These are phyloP conservation scores for Amiota mariae DNA, from an alignment of 2,888 invertebrate genomes.

Conservation along the genomic window DNA sequence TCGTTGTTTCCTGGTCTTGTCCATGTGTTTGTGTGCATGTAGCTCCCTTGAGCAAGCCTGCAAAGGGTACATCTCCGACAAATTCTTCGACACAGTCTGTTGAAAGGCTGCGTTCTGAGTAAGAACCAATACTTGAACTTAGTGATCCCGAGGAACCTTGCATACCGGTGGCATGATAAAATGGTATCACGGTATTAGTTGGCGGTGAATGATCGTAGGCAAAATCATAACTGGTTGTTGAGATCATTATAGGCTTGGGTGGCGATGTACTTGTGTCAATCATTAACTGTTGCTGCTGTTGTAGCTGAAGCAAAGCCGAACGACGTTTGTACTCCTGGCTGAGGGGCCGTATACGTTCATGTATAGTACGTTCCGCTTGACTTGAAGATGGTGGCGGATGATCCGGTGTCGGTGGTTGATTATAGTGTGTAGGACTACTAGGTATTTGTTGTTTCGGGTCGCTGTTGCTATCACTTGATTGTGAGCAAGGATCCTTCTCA, in stretches of 20 bases:
- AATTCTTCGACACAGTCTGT: constrained; percentile 89
- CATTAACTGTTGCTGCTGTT: constrained; percentile 62
- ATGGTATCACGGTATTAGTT: constrained; percentile 63
- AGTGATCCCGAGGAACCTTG: constrained; percentile 79
- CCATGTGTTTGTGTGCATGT: constrained; percentile 68
- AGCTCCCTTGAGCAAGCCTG: constrained; percentile 89
- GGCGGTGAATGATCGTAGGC: constrained; percentile 51
- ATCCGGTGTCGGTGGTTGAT: constrained; percentile 94
- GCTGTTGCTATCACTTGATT: constrained; percentile 66
- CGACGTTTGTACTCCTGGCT: constrained; percentile 82
- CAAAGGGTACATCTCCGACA: constrained; percentile 87
- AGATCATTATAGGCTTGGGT: constrained; percentile 55
- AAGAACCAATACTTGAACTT: constrained; percentile 79
- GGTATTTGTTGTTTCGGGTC: constrained; percentile 76
- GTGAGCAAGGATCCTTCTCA: constrained; percentile 51
- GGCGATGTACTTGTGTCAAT: constrained; percentile 67
- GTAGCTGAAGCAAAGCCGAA: constrained; percentile 62
- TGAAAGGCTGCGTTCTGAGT: constrained; percentile 83
- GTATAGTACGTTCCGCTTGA: constrained; percentile 91
- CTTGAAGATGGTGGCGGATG: constrained; percentile 93
- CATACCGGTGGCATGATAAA: constrained; percentile 53
- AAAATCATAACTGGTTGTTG: constrained; percentile 61
- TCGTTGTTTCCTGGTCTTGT: constrained; percentile 42
- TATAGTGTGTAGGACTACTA: constrained; percentile 90
- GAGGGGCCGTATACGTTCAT: constrained; percentile 89